Conservation (phyloP, 2,888 invertebrate genomes). For the Nymphalis polychloros region DNA sequence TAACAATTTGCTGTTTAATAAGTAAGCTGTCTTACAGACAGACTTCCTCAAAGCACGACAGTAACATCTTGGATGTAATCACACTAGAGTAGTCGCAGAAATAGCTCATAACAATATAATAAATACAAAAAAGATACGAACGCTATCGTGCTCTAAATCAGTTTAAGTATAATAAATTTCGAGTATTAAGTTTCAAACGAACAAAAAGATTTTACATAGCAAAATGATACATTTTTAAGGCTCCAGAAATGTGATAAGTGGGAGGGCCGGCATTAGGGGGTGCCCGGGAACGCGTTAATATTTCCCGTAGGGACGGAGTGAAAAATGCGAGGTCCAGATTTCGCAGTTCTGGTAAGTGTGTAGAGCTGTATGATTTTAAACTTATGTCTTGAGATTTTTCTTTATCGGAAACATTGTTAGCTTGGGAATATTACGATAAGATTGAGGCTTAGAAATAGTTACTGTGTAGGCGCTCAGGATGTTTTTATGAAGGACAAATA, state of each 20-base stretch:
- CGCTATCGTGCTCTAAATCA: too few relatives aligned
- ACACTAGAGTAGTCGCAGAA: too few relatives aligned
- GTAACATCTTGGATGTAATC: too few relatives aligned
- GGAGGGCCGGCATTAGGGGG: conserved; percentile 15
- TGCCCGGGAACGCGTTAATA: conserved; percentile 33
- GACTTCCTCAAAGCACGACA: too few relatives aligned
- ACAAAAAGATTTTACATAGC: not conserved
- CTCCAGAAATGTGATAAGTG: conserved; percentile 33
- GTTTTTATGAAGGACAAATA: too few relatives aligned
- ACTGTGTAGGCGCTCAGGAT: too few relatives aligned
- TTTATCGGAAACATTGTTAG: not conserved
- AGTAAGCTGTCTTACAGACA: too few relatives aligned
- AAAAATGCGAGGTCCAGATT: conserved; percentile 36
- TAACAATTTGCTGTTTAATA: too few relatives aligned
- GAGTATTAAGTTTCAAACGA: not conserved
- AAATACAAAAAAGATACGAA: too few relatives aligned
- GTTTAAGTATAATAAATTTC: too few relatives aligned
- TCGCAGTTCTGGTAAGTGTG: not conserved
- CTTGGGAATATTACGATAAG: not conserved
- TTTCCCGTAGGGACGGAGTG: conserved; percentile 28
- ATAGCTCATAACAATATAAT: too few relatives aligned
- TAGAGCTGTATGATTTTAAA: conserved; percentile 10
- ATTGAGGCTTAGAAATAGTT: too few relatives aligned
- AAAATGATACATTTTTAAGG: conserved; percentile 21
- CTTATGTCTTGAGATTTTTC: conserved; percentile 7